Evolutionary conservation across 2,888 invertebrate species (phyloP), one percentile per base, ranked within the genome.

Genomic region (Plagodis pulveraria): DNA sequence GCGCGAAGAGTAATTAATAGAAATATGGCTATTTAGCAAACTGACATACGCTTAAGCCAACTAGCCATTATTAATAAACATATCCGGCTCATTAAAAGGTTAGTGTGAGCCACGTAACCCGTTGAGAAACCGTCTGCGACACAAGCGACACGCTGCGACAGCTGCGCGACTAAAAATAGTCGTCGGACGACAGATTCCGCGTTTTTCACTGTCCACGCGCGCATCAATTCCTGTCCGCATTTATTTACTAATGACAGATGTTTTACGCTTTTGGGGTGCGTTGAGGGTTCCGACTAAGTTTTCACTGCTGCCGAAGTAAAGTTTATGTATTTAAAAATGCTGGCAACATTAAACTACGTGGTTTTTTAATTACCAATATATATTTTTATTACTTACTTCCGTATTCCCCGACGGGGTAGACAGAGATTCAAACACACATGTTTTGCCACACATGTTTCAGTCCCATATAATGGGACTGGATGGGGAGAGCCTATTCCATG

Each of bases 211-310:
- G 91, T 91, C 91, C 87, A 71, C 78, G 76, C 73, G 75, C 84
- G 78, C 91, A 91, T 91, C 91, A 91, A 91, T 91, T 87, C 74
- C 89, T 87, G 91, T 91, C 91, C 72, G 78, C 84, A 85, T 89
- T 87, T 86, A 89, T 91, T 91, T 89, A 81, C 84, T 85, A 91
- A 89, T 91, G 91, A 91, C 90, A 90, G 88, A 89, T 89, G 88
- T 79, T 86, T 84, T 82, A 87, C 89, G 86, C 88, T 85, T 87
- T 81, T 66, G 63, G 59, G 22, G 1, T 2, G 22, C 22, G 22
- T 22, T 22, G 1, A 22, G 22, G 22, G 22, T 22, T 22, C 22
- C 22, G 4, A 22, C 22, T 22, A 22, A 22, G 22, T 22, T 22
- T 22, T 22, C 22, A 22, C 22, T 22, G 22, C 22, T 22, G 22